Evolutionary conservation across 2,113 vertebrate genomes (phyloP), one percentile per base, ranked within the genome.

Genomic region (Chlorodrepanis virens): DNA sequence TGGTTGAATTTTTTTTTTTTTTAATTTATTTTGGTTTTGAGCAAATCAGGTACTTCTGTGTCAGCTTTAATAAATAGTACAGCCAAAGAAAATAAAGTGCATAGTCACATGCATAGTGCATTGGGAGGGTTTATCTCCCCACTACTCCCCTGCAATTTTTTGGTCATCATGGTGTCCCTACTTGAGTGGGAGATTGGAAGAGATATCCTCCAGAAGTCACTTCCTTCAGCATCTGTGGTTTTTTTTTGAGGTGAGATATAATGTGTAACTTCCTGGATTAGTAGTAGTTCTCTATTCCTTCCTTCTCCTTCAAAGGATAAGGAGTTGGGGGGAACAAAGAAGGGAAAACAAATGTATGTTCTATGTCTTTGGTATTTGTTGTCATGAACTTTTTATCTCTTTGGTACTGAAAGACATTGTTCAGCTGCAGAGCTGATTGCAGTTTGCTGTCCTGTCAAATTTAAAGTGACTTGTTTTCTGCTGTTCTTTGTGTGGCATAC

Each of bases 81-180:
- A 68, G 14, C 19, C 14, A 23, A 72, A 39, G 37, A 69, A 89
- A 85, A 39, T 37, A 12, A 45, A 57, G 8, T 22, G 6, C 6
- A 2, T 71, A 47, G 8, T 42, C 27, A 35, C 35, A 35, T 35
- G 35, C 35, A 35, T 35, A 35, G 35, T 35, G 35, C 35, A 35
- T 28, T 27, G 17, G 17, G 25, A 56, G 11, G 6, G 2, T 49
- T 74, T 74, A 39, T 65, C 21, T 39, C 4, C 16, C 18, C 1
- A 9, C 2, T 1, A 40, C 1, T 8, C 52, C 1, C 6, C 3
- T 6, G 4, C 33, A 14, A 2, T n/a, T 78, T 72, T 88, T 40
- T 52, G 42, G 20, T 9, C 28, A 10, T 87, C 11, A 6, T 68
- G 11, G 1, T 89, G 12, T 75, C 23, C 5, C 4, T 69, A 13